Conservation (phyloP, 2,888 invertebrate species). For the Labia minor region DNA sequence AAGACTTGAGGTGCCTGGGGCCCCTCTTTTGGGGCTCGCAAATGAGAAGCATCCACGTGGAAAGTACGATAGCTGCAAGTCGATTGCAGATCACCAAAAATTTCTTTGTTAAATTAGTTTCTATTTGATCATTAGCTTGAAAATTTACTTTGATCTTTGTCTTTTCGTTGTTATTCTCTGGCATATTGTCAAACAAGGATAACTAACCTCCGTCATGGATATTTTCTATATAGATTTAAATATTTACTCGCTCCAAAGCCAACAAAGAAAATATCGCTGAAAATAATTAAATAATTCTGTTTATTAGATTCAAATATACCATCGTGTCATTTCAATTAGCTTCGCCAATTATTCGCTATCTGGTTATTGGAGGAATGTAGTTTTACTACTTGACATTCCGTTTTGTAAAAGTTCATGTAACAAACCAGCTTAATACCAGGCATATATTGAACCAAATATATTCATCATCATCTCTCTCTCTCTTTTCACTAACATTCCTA, state of each 20-base stretch:
- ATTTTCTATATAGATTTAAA: neutral
- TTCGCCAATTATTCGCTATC: too few relatives aligned
- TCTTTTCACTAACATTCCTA: too few relatives aligned
- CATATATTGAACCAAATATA: too few relatives aligned
- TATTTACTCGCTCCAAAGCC: neutral
- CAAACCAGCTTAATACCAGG: too few relatives aligned
- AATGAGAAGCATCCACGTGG: neutral
- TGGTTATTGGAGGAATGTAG: too few relatives aligned
- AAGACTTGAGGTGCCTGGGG: neutral
- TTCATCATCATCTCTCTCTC: too few relatives aligned
- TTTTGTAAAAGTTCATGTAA: too few relatives aligned
- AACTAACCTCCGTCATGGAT: neutral
- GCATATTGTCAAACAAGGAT: neutral
- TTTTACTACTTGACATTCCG: too few relatives aligned
- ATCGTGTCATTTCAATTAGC: too few relatives aligned
- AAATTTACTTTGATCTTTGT: neutral
- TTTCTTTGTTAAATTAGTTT: constrained; percentile 5
- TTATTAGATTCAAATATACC: too few relatives aligned
- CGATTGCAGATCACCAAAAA: neutral
- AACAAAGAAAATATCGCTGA: neutral
- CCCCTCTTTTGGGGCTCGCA: neutral
- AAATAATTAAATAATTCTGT: neutral
- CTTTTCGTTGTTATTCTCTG: neutral
- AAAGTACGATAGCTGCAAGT: constrained; percentile 1
- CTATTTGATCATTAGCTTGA: constrained; percentile 13